Base-by-base conservation (phyloP, 1,140 invertebrate species). In the Octopus sinensis region DNA sequence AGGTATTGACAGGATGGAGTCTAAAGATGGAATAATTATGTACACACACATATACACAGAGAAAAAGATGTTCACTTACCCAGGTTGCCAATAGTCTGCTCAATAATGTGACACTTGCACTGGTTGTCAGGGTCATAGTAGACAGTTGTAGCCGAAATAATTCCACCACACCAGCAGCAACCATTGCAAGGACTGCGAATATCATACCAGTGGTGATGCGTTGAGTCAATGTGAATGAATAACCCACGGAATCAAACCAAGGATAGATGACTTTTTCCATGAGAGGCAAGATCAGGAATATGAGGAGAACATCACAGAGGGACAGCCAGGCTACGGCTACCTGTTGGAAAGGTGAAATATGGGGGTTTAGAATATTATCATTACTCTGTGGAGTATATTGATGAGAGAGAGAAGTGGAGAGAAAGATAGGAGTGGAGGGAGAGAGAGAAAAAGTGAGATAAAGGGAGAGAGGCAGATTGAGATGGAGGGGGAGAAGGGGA, bases 221-320 rank as follows among this genome's bases (percentile, higher is more conserved):
- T 9, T 79, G 83, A 1, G 84, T 81, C 79, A 89, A 85, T 6
- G 84, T 83, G 78, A 90, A 85, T 5, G 84, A 86, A 54, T 79
- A 83, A 12, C 86, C 86, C 54, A 76, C 79, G 13, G 82, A 75
- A 13, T 85, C 86, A 83, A 90, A 84, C 62, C 84, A 85, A 0
- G 92, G 92, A 82, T 92, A 92, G 68, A 92, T 85, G 7, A 92
- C 83, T 73, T 88, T 85, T 81, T 92, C 91, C 84, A 92, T 87
- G 7, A 92, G 53, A 7, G 92, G 92, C 3, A 92, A 86, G 4
- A 92, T 79, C 9, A 92, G 87, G 23, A 92, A 87, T 10, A 85
- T 79, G 80, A 90, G 84, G 4, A 91, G 78, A n/a, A 91, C 87
- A 82, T 92, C 91, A 84, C 91, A 92, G n/a, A 92, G 76, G 17